Evolutionary conservation across 2,113 vertebrate genomes (phyloP).

Genomic region (Tupaia tana): DNA sequence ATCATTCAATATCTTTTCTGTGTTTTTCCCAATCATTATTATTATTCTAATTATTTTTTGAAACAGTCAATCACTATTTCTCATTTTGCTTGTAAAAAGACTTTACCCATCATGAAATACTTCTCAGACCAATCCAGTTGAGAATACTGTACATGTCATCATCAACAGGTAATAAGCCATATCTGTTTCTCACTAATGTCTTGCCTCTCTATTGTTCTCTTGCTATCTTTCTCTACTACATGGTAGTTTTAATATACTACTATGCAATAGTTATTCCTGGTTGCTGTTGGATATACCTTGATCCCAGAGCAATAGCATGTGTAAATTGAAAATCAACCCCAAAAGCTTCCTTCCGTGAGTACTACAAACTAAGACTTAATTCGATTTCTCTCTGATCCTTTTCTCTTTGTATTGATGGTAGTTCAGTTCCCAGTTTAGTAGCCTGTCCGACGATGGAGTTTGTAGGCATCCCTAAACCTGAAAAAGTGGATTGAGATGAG

Average conservation of each 20-base stretch:
- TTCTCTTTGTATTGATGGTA: slow-evolving; percentile 78
- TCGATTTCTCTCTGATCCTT: slow-evolving; percentile 76
- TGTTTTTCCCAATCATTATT: no score
- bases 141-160: no score
- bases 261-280: slow-evolving; percentile 80
- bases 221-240: no score
- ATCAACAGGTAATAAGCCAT: no score
- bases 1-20: no score
- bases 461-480: slow-evolving; percentile 54
- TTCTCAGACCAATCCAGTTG: no score
- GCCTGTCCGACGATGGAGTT: slow-evolving; percentile 66
- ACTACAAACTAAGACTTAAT: slow-evolving; percentile 78
- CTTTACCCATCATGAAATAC: no score
- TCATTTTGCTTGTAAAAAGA: no score
- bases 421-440: slow-evolving; percentile 73
- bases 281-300: slow-evolving; percentile 84
- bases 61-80: no score
- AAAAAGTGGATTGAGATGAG: slow-evolving; percentile 77
- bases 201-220: no score
- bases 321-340: slow-evolving; percentile 81
- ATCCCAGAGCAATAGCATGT: slow-evolving; percentile 82
- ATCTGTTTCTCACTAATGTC: no score
- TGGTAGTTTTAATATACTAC: slow-evolving; percentile 81
- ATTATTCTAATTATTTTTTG: no score
- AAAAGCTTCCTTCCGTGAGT: slow-evolving; percentile 70